Base-by-base conservation (phyloP, 2,888 invertebrate species). In the Agonopterix heracliana region DNA sequence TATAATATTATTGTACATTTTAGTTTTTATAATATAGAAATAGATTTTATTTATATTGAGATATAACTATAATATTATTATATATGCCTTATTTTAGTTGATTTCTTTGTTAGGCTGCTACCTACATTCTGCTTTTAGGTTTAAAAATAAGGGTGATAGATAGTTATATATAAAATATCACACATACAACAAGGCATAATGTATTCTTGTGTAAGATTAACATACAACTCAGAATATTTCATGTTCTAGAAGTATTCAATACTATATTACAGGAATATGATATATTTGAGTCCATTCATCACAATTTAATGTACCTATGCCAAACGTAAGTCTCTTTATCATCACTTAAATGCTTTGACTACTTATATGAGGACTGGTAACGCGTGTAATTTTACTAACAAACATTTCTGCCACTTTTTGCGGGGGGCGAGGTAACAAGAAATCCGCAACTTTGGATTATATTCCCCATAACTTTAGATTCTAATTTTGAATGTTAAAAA, bases 1-100 rank as follows among this genome's bases (percentile, higher is more conserved):
- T 12, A 74, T 79, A 80, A 79, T 82, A 84, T 86, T 26, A 26
- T 79, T 82, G 85, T 86, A 86, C 82, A 83, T 67, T 81, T 78
- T 79, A 80, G 83, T 86, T 86, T 47, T 47, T 47, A 47, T 47
- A 47, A 41, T 17, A 55, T 85, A 84, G 81, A 60, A 60, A 79
- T 84, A 85, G 72, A 79, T 65, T 66, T 70, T 86, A 85, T 87
- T 84, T 86, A 85, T 83, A 82, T 74, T 61, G 64, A 74, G 63
- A 77, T 75, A 81, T 71, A 80, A 64, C 12, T 41, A 41, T 76
- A 50, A 61, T 59, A 50, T 68, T 64, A 40, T 44, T 35, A 47
- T 36, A 44, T 81, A 82, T 82, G 70, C 82, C 80, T 81, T 81
- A 74, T 64, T 55, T 62, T 60, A 65, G 57, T 61, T 62, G 26